Conservation (phyloP, 2,113 vertebrate genomes). For the Aleadryas rufinucha region DNA sequence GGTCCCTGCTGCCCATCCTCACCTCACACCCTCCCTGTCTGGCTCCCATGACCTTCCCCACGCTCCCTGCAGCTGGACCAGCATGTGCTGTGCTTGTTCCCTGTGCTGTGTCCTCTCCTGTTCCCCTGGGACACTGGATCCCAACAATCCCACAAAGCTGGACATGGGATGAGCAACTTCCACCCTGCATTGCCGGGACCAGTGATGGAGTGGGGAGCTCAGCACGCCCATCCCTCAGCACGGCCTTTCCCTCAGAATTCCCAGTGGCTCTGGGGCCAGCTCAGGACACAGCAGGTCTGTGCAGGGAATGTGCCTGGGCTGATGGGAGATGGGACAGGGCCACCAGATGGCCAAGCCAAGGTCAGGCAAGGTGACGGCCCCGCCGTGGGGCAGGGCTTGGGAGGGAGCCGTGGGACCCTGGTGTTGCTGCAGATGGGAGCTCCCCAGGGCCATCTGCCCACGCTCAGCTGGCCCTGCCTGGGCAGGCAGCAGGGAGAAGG, state of each 20-base stretch:
- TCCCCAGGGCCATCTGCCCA: neutral
- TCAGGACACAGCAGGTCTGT: neutral
- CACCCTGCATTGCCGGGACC: accelerated
- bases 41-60: neutral
- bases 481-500: neutral
- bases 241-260: neutral
- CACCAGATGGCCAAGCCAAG: neutral
- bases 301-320: neutral
- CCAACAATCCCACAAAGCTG: neutral
- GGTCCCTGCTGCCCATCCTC: neutral
- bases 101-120: neutral
- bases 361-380: neutral
- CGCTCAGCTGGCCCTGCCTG: neutral
- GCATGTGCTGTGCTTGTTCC: neutral
- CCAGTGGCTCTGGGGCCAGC: neutral
- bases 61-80: accelerated
- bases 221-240: neutral
- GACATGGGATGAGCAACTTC: neutral
- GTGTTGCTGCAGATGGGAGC: neutral
- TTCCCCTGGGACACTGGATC: no score
- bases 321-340: neutral
- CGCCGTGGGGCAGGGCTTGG: neutral
- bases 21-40: neutral
- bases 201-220: neutral
- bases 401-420: neutral